Percentiles rank a stretch among this genome's conserved stretches.
phyloP scores from a whole-genome alignment of 2,113 vertebrate species.

The Triplophysa rosa region DNA sequence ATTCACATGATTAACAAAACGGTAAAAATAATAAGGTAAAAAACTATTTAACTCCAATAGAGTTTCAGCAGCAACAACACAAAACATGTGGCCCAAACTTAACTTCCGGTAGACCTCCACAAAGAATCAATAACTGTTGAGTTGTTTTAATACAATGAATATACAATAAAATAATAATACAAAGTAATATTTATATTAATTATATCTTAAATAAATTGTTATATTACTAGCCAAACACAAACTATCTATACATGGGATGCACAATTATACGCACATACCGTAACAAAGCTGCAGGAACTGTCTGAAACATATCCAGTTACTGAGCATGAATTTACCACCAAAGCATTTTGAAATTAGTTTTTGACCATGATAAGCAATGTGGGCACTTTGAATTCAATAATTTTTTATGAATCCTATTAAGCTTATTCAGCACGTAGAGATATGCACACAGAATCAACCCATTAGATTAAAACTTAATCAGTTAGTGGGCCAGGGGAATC shows the following conservation, averaged over 20 bases:
- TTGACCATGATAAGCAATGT: neutral
- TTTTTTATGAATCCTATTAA: slow-evolving; percentile 4
- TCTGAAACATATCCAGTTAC: neutral
- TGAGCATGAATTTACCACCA: too few relatives aligned
- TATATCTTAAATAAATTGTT: too few relatives aligned
- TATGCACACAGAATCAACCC: neutral
- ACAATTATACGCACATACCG: neutral
- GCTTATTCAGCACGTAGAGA: neutral
- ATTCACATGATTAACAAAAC: neutral
- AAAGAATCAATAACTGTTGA: too few relatives aligned
- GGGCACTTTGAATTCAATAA: neutral
- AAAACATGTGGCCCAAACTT: too few relatives aligned
- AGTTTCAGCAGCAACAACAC: too few relatives aligned
- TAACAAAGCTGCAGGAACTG: neutral
- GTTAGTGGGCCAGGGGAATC: neutral
- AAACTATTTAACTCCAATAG: too few relatives aligned
- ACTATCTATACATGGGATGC: neutral
- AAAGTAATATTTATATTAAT: too few relatives aligned
- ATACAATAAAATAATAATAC: too few relatives aligned
- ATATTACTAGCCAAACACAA: neutral
- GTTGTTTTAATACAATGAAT: too few relatives aligned
- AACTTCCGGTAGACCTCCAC: too few relatives aligned
- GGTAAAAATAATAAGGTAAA: too few relatives aligned
- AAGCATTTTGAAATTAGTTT: neutral
- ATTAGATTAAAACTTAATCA: slow-evolving; percentile 34